phyloP scores from a whole-genome alignment of 2,888 invertebrate genomes.

The Limulus polyphemus region DNA sequence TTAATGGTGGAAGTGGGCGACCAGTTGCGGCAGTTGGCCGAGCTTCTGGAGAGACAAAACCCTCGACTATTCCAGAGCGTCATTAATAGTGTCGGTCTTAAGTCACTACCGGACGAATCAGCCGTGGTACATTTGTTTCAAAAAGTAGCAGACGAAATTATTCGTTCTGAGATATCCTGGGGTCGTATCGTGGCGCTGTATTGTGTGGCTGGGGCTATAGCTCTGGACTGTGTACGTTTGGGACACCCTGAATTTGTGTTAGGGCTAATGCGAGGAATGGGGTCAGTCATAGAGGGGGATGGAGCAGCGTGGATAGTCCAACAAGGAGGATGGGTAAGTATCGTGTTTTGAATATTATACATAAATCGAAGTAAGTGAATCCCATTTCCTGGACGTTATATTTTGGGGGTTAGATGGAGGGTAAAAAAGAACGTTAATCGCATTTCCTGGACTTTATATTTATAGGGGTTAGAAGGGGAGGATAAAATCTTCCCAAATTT shows the following conservation, averaged over 20 bases:
- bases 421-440: too few species aligned
- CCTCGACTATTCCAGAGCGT: slow-evolving; percentile 20
- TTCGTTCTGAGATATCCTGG: slow-evolving; percentile 41
- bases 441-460: too few species aligned
- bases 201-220: slow-evolving; percentile 67
- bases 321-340: slow-evolving; percentile 66
- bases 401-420: too few species aligned
- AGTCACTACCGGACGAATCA: slow-evolving; percentile 21
- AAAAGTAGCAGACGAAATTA: slow-evolving; percentile 56
- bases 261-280: slow-evolving; percentile 60
- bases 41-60: slow-evolving; percentile 13
- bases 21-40: slow-evolving; percentile 7
- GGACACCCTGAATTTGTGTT: slow-evolving; percentile 64
- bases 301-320: slow-evolving; percentile 63
- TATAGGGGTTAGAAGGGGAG: too few species aligned
- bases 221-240: slow-evolving; percentile 60
- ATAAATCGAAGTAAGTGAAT: too few species aligned
- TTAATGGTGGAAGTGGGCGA: slow-evolving; percentile 12
- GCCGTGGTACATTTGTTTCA: slow-evolving; percentile 50
- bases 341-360: too few species aligned
- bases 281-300: slow-evolving; percentile 56
- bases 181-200: slow-evolving; percentile 56
- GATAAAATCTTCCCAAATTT: too few species aligned
- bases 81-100: slow-evolving; percentile 18
- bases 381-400: too few species aligned